Base-by-base conservation (phyloP, 2,888 invertebrate species). In the Leptopilina drosophilae region DNA sequence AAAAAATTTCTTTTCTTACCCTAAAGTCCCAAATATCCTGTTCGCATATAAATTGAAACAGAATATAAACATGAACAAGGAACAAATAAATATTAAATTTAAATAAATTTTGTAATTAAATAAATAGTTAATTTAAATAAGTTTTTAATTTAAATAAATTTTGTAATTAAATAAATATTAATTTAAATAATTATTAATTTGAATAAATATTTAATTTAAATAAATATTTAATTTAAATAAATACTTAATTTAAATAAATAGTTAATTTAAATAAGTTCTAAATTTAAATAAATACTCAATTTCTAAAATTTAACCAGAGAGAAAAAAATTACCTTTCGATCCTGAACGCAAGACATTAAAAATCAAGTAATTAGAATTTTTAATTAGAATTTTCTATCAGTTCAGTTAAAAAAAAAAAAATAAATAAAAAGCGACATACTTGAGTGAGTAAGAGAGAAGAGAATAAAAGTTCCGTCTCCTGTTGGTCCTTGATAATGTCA, bases 401-500 rank as follows among this genome's bases (percentile, higher is more conserved):
- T 42, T 42, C 8, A 53, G 11, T 59, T 42, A 6, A 6, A 40
- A 64, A 59, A 15, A 59, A 15, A 73, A 62, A 15, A 4, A 4
- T 33, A 33, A 33, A 33, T 33, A 33, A 33, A 33, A 33, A 33
- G 5, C 33, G 33, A 66, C n/a, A 8, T 87, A 96, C 97, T 95
- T 97, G 97, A 14, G 97, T 97, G 7, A 96, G 91, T 78, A 97
- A 92, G 14, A 95, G 95, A 15, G 95, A 97, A 79, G 93, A 92
- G 79, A 98, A 94, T 78, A 98, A 89, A 81, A 95, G 94, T 85
- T 94, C 94, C 0, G 97, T 96, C 90, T 98, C 98, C 86, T 96
- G 95, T 91, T 97, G 96, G 91, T 98, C 98, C 90, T 97, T 97
- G 87, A 97, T 95, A 87, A 98, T 97, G 88, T 98, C 97, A 0